A percentile compares a stretch with the other conserved stretches of the same genome.
Evolutionary conservation across 2,113 vertebrate species (phyloP).

Genomic region (Indicator indicator): DNA sequence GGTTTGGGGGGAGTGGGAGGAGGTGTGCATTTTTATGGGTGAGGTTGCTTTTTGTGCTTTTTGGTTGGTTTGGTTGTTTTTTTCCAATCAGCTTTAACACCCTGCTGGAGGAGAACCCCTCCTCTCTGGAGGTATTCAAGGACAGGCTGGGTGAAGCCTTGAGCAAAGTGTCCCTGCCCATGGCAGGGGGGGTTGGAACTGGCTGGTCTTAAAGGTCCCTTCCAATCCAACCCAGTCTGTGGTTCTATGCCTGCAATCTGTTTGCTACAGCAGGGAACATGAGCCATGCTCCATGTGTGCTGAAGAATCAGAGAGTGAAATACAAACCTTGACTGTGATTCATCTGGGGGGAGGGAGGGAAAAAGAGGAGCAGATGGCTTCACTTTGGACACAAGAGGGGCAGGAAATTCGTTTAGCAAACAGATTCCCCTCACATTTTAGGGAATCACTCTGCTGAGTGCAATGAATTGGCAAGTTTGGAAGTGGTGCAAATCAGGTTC

Average conservation of each 20-base stretch:
- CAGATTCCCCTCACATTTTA: neutral
- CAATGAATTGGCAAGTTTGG: neutral
- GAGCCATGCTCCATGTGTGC: neutral
- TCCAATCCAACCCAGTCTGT: too few species aligned
- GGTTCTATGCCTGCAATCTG: neutral
- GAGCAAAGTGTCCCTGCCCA: too few species aligned
- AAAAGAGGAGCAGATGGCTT: neutral
- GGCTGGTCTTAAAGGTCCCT: too few species aligned
- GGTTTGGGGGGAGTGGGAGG: too few species aligned
- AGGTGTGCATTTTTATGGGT: too few species aligned
- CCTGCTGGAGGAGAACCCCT: too few species aligned
- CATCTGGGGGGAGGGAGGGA: neutral
- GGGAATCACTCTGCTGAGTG: neutral
- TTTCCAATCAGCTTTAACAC: too few species aligned
- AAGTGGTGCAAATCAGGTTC: neutral
- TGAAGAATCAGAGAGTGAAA: neutral
- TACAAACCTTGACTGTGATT: neutral
- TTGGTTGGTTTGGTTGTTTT: too few species aligned
- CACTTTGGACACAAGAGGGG: neutral
- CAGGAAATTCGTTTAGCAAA: slow-evolving; percentile 17
- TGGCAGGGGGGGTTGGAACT: too few species aligned
- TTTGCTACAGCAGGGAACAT: neutral
- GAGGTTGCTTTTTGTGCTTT: too few species aligned
- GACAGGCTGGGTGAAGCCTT: too few species aligned
- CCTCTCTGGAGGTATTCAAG: too few species aligned